Base-by-base conservation (phyloP, 2,888 invertebrate species). In the Pomacea canaliculata region DNA sequence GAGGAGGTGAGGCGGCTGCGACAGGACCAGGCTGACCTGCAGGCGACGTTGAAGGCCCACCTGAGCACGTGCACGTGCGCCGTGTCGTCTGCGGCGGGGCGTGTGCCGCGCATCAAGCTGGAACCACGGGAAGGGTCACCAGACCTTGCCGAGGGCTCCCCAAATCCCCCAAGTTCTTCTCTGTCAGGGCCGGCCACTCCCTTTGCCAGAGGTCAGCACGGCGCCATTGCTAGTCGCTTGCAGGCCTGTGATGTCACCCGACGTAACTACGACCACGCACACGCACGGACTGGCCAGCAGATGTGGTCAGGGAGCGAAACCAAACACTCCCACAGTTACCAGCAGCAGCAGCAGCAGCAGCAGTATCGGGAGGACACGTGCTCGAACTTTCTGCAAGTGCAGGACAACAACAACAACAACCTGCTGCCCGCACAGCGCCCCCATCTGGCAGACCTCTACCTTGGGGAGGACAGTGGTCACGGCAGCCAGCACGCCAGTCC, bases 51-150 rank as follows among this genome's bases (percentile, higher is more conserved):
- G n/a, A 19, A 74, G 7, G 68, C 74, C 19, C 74, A 74, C 69
- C 74, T 67, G 48, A 59, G 60, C 49, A 49, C 63, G 2, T 74
- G 74, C 62, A 74, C 74, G 62, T 74, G 74, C 74, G 18, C 60
- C 46, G 59, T 59, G 48, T 49, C 48, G 23, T 59, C 60, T 4
- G 49, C 62, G 69, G 60, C n/a, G 46, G 23, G 18, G 60, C 73
- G 37, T n/a, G 23, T 37, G 0, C 27, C 59, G n/a, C 56, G 67
- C 12, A 63, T 74, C n/a, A 74, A 74, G 62, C 19, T 60, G 27
- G 74, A 74, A 18, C 69, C 74, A 3, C 10, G 27, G 48, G 69
- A 74, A n/a, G 49, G 59, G 18, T 73, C 67, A 0, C 63, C 63
- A 7, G 56, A 18, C 37, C 46, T 37, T 8, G 9, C 63, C 49